Base-by-base conservation (phyloP, 2,888 invertebrate genomes). In the Rhabditophanes sp. region DNA sequence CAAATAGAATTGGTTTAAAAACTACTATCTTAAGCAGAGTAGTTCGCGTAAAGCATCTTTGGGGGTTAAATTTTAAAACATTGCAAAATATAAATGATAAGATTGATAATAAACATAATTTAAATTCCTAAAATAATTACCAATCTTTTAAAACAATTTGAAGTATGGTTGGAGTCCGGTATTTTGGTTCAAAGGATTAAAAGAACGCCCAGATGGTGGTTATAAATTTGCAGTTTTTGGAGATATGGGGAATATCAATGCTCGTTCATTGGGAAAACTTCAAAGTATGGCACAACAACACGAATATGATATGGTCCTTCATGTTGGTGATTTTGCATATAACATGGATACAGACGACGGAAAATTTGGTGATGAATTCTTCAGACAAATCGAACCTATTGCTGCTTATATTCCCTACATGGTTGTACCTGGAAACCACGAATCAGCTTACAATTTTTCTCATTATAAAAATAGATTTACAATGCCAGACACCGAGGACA, bases 211-310 rank as follows among this genome's bases (percentile, higher is more conserved):
- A 3, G 17, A 19, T 14, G 38, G 35, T 6, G 35, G 39, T 20
- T 33, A 27, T 25, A 43, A 44, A 14, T 46, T 31, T 24, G 87
- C 80, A 17, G 75, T 90, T 50, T 88, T 77, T 63, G 90, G 90
- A 0, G 90, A 90, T 66, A 77, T 93, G 79, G 90, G 90, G 19
- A 81, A 80, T 65, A 77, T 76, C 49, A 88, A 88, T 68, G 83
- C 85, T 1, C 78, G 80, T 50, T 82, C 87, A 1, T 70, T 90
- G 34, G 75, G 78, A 0, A 74, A 80, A 42, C 68, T 93, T 5
- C 83, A 85, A 68, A 74, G 79, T 53, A 85, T 88, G 60, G 75
- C 80, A 0, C 78, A 83, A 58, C 71, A 74, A 25, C 78, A 76
- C 7, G 44, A 49, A 12, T 55, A 49, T 16, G 64, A 66, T 39